Evolutionary conservation across 2,113 vertebrate genomes (phyloP).

Genomic region (Oncorhynchus tshawytscha): DNA sequence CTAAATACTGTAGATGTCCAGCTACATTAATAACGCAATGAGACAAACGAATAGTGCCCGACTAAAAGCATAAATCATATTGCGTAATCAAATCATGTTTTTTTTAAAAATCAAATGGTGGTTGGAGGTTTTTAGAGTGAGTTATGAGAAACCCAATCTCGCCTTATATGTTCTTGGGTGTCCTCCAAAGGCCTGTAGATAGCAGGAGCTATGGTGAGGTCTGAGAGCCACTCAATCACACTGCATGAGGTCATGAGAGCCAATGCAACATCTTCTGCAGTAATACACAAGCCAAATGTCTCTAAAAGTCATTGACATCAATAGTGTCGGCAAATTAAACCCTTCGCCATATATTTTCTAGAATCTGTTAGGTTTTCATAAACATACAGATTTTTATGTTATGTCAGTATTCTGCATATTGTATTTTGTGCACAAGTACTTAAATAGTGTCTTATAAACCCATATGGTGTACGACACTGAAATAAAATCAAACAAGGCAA

Average conservation of each 20-base stretch:
- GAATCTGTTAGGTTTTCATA: too few relatives aligned
- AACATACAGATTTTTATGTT: too few relatives aligned
- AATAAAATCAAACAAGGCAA: too few relatives aligned
- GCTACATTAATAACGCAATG: not conserved
- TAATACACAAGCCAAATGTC: slow-evolving; percentile 13
- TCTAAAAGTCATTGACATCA: slow-evolving; percentile 15
- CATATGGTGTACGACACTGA: too few relatives aligned
- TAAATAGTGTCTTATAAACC: too few relatives aligned
- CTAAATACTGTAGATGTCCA: not conserved
- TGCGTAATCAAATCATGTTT: not conserved
- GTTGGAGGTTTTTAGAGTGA: not conserved
- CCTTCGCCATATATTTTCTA: not conserved
- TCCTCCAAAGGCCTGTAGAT: not conserved
- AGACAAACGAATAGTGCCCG: not conserved
- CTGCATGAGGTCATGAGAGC: slow-evolving; percentile 10
- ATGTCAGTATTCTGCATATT: too few relatives aligned
- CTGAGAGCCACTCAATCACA: not conserved
- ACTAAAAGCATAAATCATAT: not conserved
- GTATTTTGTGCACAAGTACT: too few relatives aligned
- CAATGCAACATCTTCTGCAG: too few relatives aligned
- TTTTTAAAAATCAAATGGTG: not conserved
- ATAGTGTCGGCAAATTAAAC: slow-evolving; percentile 3
- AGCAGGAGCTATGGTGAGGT: not conserved
- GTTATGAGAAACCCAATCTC: not conserved
- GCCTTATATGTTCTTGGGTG: slow-evolving; percentile 15